Percentiles rank a stretch among this genome's conserved stretches.
Conservation (phyloP, 2,113 vertebrate species). For the Taxidea taxus region DNA sequence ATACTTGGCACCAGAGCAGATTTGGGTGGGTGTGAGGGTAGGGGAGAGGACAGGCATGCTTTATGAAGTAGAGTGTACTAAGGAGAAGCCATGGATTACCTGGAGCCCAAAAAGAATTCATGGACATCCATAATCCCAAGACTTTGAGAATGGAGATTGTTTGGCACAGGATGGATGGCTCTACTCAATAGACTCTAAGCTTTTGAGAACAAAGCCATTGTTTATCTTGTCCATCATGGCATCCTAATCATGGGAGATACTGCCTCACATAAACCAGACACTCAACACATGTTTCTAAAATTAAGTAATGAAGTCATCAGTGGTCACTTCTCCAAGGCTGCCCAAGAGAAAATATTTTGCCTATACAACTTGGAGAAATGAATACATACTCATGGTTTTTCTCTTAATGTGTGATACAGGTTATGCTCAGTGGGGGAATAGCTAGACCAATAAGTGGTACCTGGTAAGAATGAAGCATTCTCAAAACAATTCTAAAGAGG, state of each 20-base stretch:
- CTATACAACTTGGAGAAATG: neutral
- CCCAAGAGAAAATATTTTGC: neutral
- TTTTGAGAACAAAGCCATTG: neutral
- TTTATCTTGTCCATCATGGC: rapidly evolving
- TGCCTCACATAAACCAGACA: neutral
- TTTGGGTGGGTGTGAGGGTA: neutral
- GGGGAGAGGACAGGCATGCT: neutral
- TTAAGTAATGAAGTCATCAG: neutral
- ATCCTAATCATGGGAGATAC: neutral
- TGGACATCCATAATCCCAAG: neutral
- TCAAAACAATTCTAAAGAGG: neutral
- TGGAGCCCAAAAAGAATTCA: neutral
- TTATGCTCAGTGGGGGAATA: neutral
- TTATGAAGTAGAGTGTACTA: neutral
- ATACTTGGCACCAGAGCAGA: neutral
- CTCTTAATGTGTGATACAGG: neutral
- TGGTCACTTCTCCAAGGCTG: neutral
- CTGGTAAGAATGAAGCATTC: neutral
- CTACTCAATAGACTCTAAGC: neutral
- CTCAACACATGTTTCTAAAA: neutral
- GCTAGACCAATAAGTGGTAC: neutral
- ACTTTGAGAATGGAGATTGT: neutral
- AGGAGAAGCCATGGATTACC: neutral
- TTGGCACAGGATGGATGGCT: neutral
- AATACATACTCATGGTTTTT: neutral